Base-by-base conservation (phyloP, 2,797 vertebrate species). In the Leucoraja ocellata region DNA sequence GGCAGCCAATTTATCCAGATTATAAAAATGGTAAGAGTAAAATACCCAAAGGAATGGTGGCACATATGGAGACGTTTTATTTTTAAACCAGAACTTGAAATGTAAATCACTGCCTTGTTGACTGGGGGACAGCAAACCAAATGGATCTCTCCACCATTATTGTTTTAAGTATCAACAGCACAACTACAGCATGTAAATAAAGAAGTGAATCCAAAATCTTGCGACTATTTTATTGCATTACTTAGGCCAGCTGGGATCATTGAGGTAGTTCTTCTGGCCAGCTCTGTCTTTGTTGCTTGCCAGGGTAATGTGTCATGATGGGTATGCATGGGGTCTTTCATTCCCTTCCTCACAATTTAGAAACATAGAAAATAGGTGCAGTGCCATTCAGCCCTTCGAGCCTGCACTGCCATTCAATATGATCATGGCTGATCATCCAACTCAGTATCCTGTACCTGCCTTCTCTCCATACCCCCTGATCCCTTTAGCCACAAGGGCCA, bases 1-100 rank as follows among this genome's bases (percentile, higher is more conserved):
- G 95, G 97, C 98, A 0, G 96, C 96, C 94, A 97, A 95, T 93
- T 97, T 98, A 4, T 74, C 94, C 23, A 94, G 95, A 0, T 95
- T 97, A 83, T 97, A 94, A 95, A 54, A 16, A 11, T 92, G 65
- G 32, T 46, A 14, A 73, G 23, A 74, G 6, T 9, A 46, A 46
- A 36, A 91, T 46, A 54, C 39, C 28, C 28, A 46, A 92, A 92
- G 58, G 1, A 7, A 4, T 32, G 25, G 7, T 54, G 46, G 54
- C 36, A 6, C 25, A 11, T 28, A 18, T 11, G 13, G 46, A 39
- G 32, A 16, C 58, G 1, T 46, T 54, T 39, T 74, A 73, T 76
- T 91, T 92, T 28, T 39, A 3, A 74, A 39, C 23, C 71, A 76
- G 23, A 92, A 46, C 0, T 28, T 92, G 36, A 92, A 74, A 28